These are phyloP conservation scores for Drosophila subquinaria DNA, from an alignment of 2,888 invertebrate genomes.

Conservation along the genomic window DNA sequence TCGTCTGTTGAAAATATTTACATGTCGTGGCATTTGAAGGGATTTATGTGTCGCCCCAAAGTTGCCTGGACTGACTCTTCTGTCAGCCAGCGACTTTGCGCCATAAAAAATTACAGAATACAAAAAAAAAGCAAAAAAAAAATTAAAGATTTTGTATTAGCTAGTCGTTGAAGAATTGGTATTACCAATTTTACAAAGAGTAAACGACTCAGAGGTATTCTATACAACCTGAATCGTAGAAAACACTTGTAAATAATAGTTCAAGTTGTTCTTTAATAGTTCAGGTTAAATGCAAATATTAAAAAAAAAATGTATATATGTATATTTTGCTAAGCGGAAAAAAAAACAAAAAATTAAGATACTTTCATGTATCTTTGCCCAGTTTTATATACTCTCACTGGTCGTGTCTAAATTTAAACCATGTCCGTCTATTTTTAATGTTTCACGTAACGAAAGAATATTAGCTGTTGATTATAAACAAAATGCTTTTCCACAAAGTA, in stretches of 20 bases:
- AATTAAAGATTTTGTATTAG: constrained; percentile 54
- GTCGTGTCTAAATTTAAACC: constrained; percentile 63
- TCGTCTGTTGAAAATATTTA: constrained; percentile 71
- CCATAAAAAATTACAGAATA: constrained; percentile 65
- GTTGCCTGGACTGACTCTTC: constrained; percentile 44
- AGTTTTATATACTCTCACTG: constrained; percentile 38
- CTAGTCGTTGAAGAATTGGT: constrained; percentile 19
- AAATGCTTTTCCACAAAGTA: constrained; percentile 55
- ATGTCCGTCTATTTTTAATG: constrained; percentile 63
- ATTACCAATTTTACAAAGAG: constrained; percentile 1
- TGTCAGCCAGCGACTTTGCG: constrained; percentile 65
- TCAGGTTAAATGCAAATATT: constrained; percentile 5
- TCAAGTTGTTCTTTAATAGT: not conserved
- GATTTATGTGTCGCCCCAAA: constrained; percentile 75
- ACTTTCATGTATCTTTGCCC: constrained; percentile 41
- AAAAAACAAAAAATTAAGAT: constrained; percentile 13
- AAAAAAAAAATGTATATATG: not conserved
- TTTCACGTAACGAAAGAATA: constrained; percentile 74
- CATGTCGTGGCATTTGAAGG: constrained; percentile 78
- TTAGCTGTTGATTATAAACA: constrained; percentile 75
- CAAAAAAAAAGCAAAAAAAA: constrained; percentile 15
- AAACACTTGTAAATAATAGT: not conserved
- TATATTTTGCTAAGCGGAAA: constrained; percentile 25
- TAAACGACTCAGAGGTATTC: not conserved
- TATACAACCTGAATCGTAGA: not conserved